Base-by-base conservation (phyloP, 2,888 invertebrate genomes). In the Scaptomyza caliginosa region DNA sequence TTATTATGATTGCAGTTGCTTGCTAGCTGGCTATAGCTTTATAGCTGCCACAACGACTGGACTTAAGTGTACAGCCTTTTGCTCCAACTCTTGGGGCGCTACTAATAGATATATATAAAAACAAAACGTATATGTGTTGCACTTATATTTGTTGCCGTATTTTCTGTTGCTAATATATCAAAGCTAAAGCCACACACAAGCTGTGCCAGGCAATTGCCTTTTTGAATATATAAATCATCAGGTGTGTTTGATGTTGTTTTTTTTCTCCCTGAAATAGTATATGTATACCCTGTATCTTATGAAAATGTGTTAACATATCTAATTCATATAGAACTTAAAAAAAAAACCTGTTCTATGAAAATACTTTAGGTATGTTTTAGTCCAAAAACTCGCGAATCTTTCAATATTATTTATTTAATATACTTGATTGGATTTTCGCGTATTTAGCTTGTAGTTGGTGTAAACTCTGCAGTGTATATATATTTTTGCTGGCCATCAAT, bases 1-100 rank as follows among this genome's bases (percentile, higher is more conserved):
- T 84, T 84, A 84, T 84, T 84, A 84, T 85, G 88, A 86, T 87
- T 87, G 86, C 78, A 69, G 77, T 59, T 54, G 58, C 57, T 49
- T 38, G 59, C 51, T 46, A 26, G 10, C 26, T 10, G 10, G n/a
- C n/a, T 26, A 24, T 8, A 26, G 26, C 28, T 28, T 3, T 10
- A 28, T 28, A 26, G 7, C 7, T 2, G 8, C 11, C 10, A 10
- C 10, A 26, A 34, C 45, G 42, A 28, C 32, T 16, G 23, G 32
- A 34, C 56, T 67, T 57, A 55, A 59, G 32, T 60, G 46, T 48
- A 21, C 34, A 39, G 64, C 26, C 17, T 28, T 34, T 59, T 23
- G 17, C 17, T 23, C 11, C 63, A 32, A 55, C 82, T 42, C 54
- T 52, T 54, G 38, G 54, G 26, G 32, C 38, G 54, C 62, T 55